These are phyloP conservation scores for Pristis pectinata DNA, from an alignment of 2,797 vertebrate species.

Conservation along the genomic window DNA sequence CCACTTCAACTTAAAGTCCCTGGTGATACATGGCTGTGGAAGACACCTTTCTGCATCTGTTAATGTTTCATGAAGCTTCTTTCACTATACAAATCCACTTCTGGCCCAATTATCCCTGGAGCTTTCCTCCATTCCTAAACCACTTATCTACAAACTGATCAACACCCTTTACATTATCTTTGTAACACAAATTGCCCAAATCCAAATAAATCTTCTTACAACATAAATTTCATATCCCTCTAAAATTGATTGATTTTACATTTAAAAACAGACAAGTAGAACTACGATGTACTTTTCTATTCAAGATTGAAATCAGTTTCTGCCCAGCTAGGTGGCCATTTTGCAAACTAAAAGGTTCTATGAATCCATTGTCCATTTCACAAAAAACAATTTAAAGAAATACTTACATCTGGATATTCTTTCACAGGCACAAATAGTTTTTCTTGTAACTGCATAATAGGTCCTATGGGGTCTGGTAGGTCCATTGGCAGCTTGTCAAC, in stretches of 20 bases:
- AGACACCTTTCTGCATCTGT: background rate
- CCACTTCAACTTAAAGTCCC: background rate
- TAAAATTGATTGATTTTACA: background rate
- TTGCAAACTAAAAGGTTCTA: background rate
- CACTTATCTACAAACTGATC: background rate
- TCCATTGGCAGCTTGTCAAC: slow-evolving; percentile 70
- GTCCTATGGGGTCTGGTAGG: slow-evolving; percentile 64
- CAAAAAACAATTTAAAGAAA: background rate
- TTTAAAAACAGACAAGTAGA: background rate
- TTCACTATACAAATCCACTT: background rate
- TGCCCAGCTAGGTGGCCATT: background rate
- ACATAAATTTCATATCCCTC: background rate
- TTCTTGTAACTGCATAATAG: slow-evolving; percentile 72
- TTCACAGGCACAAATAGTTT: slow-evolving; percentile 76
- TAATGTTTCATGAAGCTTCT: background rate
- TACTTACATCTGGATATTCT: slow-evolving; percentile 73
- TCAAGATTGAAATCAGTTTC: background rate
- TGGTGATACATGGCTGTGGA: background rate
- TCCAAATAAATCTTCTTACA: background rate
- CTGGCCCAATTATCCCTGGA: background rate
- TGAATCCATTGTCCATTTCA: no score
- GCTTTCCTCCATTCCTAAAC: background rate
- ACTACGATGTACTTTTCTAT: background rate
- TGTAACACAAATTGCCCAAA: background rate
- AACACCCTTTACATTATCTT: background rate